Percentiles rank a stretch among this genome's conserved stretches.
Evolutionary conservation across 2,113 vertebrate genomes (phyloP).

Genomic region (Heterochromis multidens): DNA sequence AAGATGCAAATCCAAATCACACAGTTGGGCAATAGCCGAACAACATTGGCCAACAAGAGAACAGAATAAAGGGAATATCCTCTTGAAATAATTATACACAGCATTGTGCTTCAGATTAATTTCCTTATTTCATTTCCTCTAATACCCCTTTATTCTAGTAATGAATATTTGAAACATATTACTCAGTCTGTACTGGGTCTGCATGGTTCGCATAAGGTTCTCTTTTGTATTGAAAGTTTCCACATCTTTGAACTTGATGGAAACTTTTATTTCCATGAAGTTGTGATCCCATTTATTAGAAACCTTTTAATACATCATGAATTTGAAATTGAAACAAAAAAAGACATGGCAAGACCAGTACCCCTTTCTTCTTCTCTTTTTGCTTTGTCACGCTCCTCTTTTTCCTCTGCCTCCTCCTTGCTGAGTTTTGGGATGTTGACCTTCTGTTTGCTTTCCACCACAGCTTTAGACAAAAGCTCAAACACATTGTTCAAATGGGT

Average conservation of each 20-base stretch:
- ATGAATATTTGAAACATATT: neutral
- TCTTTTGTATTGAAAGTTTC: neutral
- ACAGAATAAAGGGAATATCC: neutral
- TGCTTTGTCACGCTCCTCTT: slow-evolving; percentile 65
- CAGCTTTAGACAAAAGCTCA: slow-evolving; percentile 73
- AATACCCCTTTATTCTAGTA: neutral
- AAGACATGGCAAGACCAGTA: neutral
- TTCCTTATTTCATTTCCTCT: neutral
- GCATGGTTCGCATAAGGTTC: neutral
- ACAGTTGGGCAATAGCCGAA: neutral
- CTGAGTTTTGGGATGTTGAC: slow-evolving; percentile 70
- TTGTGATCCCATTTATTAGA: slow-evolving; percentile 1
- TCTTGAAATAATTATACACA: neutral
- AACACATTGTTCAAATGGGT: slow-evolving; percentile 77
- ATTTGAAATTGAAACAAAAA: neutral
- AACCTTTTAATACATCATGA: neutral
- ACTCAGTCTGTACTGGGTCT: neutral
- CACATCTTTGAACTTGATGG: neutral
- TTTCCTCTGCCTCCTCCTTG: slow-evolving; percentile 68
- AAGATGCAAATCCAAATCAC: neutral
- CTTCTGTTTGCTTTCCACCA: slow-evolving; percentile 77
- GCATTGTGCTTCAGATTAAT: neutral
- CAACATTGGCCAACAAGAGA: neutral
- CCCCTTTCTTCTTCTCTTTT: slow-evolving; percentile 68
- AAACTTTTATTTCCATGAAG: neutral